Conservation (phyloP, 2,888 invertebrate genomes). For the Notodonta dromedarius region DNA sequence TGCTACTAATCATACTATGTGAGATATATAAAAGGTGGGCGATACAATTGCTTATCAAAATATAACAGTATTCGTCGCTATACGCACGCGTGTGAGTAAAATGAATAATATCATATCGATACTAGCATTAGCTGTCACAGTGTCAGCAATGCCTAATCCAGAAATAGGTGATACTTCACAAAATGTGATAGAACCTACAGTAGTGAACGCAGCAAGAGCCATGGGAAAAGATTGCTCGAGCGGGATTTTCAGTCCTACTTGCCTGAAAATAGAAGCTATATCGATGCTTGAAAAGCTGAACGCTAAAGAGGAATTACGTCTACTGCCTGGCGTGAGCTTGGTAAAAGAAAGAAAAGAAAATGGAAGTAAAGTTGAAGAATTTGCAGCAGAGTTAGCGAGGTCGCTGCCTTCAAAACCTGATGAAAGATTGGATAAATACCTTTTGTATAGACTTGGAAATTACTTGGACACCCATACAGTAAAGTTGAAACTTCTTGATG, state of each 20-base stretch:
- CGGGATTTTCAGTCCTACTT: slow-evolving; percentile 73
- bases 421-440: slow-evolving; percentile 89
- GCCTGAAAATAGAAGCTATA: slow-evolving; percentile 76
- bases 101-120: slow-evolving; percentile 59
- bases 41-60: slow-evolving; percentile 74
- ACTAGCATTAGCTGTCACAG: slow-evolving; percentile 50
- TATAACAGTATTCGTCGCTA: slow-evolving; percentile 59
- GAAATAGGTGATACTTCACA: slow-evolving; percentile 46
- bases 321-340: slow-evolving; percentile 85
- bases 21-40: slow-evolving; percentile 78
- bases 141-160: slow-evolving; percentile 65
- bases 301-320: slow-evolving; percentile 67
- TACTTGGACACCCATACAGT: slow-evolving; percentile 90
- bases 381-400: slow-evolving; percentile 89
- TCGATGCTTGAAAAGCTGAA: slow-evolving; percentile 71
- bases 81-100: slow-evolving; percentile 55
- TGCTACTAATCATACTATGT: slow-evolving; percentile 70
- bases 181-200: slow-evolving; percentile 50
- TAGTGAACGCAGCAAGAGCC: slow-evolving; percentile 57
- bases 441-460: slow-evolving; percentile 88
- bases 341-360: slow-evolving; percentile 84
- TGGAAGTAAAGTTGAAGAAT: slow-evolving; percentile 87
- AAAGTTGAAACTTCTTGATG: slow-evolving; percentile 88
- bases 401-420: slow-evolving; percentile 91
- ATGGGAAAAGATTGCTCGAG: slow-evolving; percentile 70